phyloP scores from a whole-genome alignment of 2,797 vertebrate genomes.

The Pangasius mekongensis region DNA sequence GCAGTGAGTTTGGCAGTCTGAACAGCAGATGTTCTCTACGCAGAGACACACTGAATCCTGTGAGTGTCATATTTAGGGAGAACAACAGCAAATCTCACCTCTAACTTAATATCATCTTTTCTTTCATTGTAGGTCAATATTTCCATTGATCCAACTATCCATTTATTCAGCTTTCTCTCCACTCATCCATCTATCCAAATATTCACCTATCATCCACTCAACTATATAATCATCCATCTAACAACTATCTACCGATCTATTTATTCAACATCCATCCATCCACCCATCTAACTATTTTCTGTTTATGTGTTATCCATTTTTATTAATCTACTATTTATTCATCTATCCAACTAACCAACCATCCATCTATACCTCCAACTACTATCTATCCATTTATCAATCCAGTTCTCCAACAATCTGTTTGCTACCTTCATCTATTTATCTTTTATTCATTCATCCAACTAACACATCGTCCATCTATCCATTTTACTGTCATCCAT shows the following conservation, averaged over 20 bases:
- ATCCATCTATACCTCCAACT: neutral
- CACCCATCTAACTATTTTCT: neutral
- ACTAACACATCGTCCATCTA: neutral
- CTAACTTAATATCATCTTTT: neutral
- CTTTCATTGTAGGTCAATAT: neutral
- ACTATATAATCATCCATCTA: neutral
- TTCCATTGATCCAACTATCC: neutral
- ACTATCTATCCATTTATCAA: neutral
- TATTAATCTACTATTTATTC: neutral
- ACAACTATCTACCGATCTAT: neutral
- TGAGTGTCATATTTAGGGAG: conserved; percentile 68
- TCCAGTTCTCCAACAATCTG: neutral
- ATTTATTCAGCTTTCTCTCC: neutral
- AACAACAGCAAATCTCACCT: neutral
- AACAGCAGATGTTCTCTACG: conserved; percentile 84
- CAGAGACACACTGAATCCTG: conserved; percentile 81
- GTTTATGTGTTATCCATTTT: neutral
- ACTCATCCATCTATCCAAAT: neutral
- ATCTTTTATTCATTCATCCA: neutral
- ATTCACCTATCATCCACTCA: neutral
- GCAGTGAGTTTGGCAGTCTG: conserved; percentile 87
- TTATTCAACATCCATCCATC: neutral
- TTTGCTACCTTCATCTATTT: neutral
- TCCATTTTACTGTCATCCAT: neutral
- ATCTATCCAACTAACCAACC: neutral